phyloP scores from a whole-genome alignment of 2,888 invertebrate genomes.

The Oligia latruncula region DNA sequence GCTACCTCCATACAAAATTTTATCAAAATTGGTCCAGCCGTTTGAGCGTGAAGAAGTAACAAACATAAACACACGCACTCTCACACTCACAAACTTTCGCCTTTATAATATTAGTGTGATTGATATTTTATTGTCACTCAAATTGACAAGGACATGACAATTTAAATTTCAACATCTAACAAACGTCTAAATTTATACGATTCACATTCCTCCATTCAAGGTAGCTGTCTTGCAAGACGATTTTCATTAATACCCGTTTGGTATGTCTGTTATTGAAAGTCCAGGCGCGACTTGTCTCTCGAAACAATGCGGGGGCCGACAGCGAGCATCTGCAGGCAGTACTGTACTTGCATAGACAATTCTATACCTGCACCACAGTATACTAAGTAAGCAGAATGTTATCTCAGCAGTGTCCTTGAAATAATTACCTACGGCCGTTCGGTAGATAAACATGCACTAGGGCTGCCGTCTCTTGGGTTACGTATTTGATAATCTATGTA shows the following conservation, averaged over 20 bases:
- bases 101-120: no score
- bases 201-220: constrained; percentile 24
- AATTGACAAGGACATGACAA: not conserved
- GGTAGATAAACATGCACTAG: no score
- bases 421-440: no score
- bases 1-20: no score
- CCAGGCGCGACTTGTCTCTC: constrained; percentile 44
- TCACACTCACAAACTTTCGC: no score
- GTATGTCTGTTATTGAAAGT: constrained; percentile 53
- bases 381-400: no score
- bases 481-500: no score
- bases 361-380: not conserved
- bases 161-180: not conserved
- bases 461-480: no score
- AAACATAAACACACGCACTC: no score
- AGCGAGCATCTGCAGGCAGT: constrained; percentile 15
- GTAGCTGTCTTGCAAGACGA: constrained; percentile 9
- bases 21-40: no score
- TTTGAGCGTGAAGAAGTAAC: no score
- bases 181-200: constrained; percentile 2
- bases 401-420: no score
- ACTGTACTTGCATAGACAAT: not conserved
- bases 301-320: constrained; percentile 39
- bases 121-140: not conserved
- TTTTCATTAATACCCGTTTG: constrained; percentile 39